Conservation (phyloP, 2,113 vertebrate species). For the Narcine bancroftii region DNA sequence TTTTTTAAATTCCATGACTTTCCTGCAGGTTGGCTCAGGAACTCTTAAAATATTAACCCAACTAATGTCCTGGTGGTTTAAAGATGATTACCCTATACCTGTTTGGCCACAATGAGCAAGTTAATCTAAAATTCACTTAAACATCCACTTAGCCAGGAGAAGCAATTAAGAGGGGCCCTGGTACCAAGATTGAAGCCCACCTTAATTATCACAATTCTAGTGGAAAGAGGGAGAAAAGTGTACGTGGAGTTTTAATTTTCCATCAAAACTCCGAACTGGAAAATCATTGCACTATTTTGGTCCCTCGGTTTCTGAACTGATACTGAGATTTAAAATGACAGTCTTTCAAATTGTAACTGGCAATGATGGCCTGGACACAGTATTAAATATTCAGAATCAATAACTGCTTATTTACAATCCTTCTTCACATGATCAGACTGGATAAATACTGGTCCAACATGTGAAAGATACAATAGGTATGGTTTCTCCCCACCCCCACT, state of each 20-base stretch:
- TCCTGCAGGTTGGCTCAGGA: neutral
- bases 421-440: neutral
- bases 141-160: neutral
- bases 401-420: constrained; percentile 34
- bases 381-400: constrained; percentile 31
- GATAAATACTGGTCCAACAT: neutral
- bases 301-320: neutral
- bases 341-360: neutral
- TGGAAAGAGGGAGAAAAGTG: neutral
- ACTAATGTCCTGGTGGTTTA: neutral
- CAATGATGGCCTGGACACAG: neutral
- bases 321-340: neutral
- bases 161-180: neutral
- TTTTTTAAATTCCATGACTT: neutral
- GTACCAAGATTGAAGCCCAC: neutral
- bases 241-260: neutral
- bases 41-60: neutral
- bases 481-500: neutral
- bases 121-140: constrained; percentile 9
- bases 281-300: neutral
- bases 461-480: neutral
- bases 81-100: neutral
- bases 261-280: neutral
- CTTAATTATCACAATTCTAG: neutral
- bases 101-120: neutral